Evolutionary conservation across 2,113 vertebrate species (phyloP).

Genomic region (Cricetomys ansorgei): DNA sequence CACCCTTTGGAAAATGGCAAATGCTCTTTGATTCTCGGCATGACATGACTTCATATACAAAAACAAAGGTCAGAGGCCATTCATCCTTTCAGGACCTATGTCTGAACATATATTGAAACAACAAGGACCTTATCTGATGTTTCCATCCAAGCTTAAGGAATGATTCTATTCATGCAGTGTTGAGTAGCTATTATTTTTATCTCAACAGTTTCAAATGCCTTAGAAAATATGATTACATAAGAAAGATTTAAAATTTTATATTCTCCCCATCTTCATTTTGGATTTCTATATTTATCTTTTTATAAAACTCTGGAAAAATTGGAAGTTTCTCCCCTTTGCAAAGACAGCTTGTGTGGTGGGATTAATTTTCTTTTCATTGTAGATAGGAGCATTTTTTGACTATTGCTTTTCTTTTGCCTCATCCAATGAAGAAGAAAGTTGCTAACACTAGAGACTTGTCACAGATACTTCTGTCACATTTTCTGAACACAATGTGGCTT

Average conservation of each 20-base stretch:
- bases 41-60: neutral
- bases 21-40: neutral
- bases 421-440: neutral
- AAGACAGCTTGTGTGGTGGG: neutral
- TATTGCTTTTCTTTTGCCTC: neutral
- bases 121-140: neutral
- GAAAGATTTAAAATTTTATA: neutral
- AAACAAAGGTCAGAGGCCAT: neutral
- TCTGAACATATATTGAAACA: neutral
- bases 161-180: neutral
- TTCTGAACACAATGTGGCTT: neutral
- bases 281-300: neutral
- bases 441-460: neutral
- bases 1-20: neutral
- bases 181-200: constrained; percentile 11
- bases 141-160: neutral
- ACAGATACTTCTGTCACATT: neutral
- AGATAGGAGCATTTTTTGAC: neutral
- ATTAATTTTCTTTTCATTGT: neutral
- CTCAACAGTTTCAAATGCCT: neutral
- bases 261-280: constrained; percentile 12
- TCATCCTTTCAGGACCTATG: neutral
- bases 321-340: neutral
- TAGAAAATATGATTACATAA: neutral
- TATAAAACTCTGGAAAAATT: neutral